Base-by-base conservation (phyloP, 2,113 vertebrate genomes). In the Columba janthina region DNA sequence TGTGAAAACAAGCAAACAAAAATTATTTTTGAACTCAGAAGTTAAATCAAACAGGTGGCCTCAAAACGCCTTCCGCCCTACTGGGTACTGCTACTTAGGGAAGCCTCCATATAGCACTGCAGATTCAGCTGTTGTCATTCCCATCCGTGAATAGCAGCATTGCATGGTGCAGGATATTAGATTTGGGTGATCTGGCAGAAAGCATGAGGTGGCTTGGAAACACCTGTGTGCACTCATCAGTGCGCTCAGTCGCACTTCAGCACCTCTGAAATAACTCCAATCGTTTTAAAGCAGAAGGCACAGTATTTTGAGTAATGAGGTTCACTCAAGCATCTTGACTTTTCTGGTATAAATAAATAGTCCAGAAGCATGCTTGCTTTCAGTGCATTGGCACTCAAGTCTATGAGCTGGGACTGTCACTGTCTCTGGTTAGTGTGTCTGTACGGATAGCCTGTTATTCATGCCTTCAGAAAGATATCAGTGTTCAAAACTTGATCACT, bases 151-250 rank as follows among this genome's bases (percentile, higher is more conserved):
- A 62, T 89, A 95, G 90, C 82, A 76, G 64, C 85, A 40, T 21
- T 48, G 61, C 42, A 1, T 70, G 60, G 51, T 69, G n/a, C 56
- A 51, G 64, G 46, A 54, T 87, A 85, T 65, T 75, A 44, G 31
- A 78, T 75, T 87, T 79, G 46, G 20, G 7, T 73, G 66, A 76
- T 28, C n/a, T 79, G 89, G 48, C 84, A 87, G 93, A 69, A 84
- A 72, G 84, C 65, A 48, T 5, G 12, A 20, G 26, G 16, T 81
- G 73, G 12, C 71, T 91, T 90, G 67, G 82, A 72, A 62, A 29
- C 85, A 94, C 81, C 87, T 96, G 66, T 57, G 87, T 44, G 71
- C n/a, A 24, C 56, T 89, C 51, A 62, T 88, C 89, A 85, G 25
- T 12, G 32, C 3, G 3, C 21, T 82, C 78, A 42, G 29, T 67